These are phyloP conservation scores for Sander vitreus DNA, from an alignment of 2,113 vertebrate genomes.

Conservation along the genomic window DNA sequence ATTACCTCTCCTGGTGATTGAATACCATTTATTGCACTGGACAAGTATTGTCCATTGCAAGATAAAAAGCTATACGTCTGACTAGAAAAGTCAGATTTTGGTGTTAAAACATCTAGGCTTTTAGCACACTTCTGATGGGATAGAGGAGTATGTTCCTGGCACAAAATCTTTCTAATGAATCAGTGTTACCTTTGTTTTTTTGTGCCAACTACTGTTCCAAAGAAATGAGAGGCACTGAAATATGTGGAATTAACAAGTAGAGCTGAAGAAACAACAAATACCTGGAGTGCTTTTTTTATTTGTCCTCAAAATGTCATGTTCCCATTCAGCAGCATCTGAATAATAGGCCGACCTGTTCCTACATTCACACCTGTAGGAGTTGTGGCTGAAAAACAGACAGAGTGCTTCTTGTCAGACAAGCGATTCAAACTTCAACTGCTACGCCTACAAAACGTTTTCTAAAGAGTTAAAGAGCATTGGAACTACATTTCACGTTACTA, in stretches of 20 bases:
- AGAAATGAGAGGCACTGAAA: neutral
- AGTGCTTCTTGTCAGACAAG: neutral
- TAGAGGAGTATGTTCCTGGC: neutral
- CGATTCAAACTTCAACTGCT: neutral
- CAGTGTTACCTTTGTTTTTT: neutral
- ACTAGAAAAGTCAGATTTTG: neutral
- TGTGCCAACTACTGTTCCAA: neutral
- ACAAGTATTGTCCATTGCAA: neutral
- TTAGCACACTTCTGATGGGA: neutral
- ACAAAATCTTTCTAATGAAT: neutral
- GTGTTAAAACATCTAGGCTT: neutral
- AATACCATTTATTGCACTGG: neutral
- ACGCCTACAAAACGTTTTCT: neutral
- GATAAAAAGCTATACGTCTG: neutral
- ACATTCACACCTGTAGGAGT: neutral
- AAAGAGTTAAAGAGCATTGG: neutral
- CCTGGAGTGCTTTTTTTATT: neutral
- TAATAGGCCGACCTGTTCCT: neutral
- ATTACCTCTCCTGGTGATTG: slow-evolving; percentile 9
- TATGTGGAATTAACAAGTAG: neutral
- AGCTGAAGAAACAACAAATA: neutral
- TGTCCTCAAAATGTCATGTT: neutral
- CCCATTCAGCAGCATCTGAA: neutral
- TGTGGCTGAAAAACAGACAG: neutral
- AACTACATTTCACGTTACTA: neutral